phyloP scores from a whole-genome alignment of 2,113 vertebrate species.

The Copsychus sechellarum region DNA sequence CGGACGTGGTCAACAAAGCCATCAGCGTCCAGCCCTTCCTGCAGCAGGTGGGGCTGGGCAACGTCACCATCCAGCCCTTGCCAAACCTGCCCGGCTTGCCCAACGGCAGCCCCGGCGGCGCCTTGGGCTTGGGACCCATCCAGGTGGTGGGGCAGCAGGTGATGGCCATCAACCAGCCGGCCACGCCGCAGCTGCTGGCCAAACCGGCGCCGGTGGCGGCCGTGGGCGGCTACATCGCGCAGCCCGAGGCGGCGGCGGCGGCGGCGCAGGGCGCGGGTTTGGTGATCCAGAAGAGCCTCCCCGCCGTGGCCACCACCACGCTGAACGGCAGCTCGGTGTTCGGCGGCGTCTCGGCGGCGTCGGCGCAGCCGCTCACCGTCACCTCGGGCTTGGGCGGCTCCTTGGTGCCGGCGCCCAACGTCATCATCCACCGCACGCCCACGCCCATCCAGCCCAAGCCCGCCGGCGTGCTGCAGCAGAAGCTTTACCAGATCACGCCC shows the following conservation, averaged over 20 bases:
- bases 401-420: conserved; percentile 83
- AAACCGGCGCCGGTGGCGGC: conserved; percentile 65
- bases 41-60: conserved; percentile 90
- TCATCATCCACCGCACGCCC: conserved; percentile 92
- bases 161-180: conserved; percentile 92
- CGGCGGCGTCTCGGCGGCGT: background rate
- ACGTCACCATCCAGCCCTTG: conserved; percentile 93
- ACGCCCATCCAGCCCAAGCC: conserved; percentile 98
- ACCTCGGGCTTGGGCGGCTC: conserved; percentile 78
- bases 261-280: conserved; percentile 68
- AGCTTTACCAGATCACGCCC: conserved; percentile 84
- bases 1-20: conserved; percentile 93
- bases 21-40: conserved; percentile 93
- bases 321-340: conserved; percentile 77
- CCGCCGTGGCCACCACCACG: conserved; percentile 56
- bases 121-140: conserved; percentile 89
- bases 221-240: conserved; percentile 73
- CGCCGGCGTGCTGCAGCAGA: conserved; percentile 85
- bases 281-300: conserved; percentile 86
- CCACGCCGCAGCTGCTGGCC: conserved; percentile 84
- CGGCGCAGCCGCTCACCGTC: conserved; percentile 71
- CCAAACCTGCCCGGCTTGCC: conserved; percentile 88
- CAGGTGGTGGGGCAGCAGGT: conserved; percentile 94
- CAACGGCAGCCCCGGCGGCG: conserved; percentile 87
- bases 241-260: background rate